Base-by-base conservation (phyloP, 2,888 invertebrate genomes). In the Himalopsyche anomala region DNA sequence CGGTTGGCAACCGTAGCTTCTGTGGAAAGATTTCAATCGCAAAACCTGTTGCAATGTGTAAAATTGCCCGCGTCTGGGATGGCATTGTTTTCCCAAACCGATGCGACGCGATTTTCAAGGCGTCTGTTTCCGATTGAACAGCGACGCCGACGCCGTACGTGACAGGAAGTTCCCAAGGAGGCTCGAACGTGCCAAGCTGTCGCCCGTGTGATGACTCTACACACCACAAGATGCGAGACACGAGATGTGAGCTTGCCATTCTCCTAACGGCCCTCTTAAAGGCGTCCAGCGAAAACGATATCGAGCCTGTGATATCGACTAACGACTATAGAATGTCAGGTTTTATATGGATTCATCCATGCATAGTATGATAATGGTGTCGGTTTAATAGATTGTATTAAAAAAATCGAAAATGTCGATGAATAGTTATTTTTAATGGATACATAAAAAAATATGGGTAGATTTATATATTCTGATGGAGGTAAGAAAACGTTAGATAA, bases 71-170 rank as follows among this genome's bases (percentile, higher is more conserved):
- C 74, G 74, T 74, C 36, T 74, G 74, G 38, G 74, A 74, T 74
- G 74, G 74, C 15, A 74, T 74, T 74, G 74, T 74, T 74, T 74
- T 38, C 74, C 74, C 74, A 15, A 12, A 74, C 74, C 74, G 74
- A 74, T 74, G 74, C 74, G 74, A 74, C 36, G 74, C 74, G 74
- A 74, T 74, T 74, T 74, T 36, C 74, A 74, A 38, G 38, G 36
- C 74, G 74, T 36, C 74, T 15, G 38, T 74, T 74, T 74, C 74
- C 74, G 74, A 74, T 74, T 74, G 74, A 74, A 74, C 74, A 12
- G 74, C 74, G 74, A 74, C 74, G 69, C 69, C 69, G 69, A 74
- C 69, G 74, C 74, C 74, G 74, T 74, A 74, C 74, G 74, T 74
- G 74, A 74, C 74, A 74, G 74, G 74, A 74, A 38, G 74, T 74